Percentiles rank a stretch among this genome's conserved stretches.
These are phyloP conservation scores for Alouatta palliata DNA, from an alignment of 2,113 vertebrate species.

Conservation along the genomic window DNA sequence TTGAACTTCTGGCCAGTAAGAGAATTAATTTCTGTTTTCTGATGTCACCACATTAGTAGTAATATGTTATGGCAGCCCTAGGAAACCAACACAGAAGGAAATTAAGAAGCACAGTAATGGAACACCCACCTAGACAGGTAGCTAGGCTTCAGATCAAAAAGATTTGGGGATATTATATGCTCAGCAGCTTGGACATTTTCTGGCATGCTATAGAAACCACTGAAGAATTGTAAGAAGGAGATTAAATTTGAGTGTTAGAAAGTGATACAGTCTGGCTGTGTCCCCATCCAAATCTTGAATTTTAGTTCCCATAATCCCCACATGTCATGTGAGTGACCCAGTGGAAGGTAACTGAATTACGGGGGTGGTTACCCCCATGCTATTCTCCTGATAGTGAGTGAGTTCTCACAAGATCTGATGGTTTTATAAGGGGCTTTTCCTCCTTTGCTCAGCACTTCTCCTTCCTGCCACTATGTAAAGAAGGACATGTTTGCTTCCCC, in stretches of 20 bases:
- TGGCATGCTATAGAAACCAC: neutral
- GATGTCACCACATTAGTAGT: neutral
- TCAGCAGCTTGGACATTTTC: neutral
- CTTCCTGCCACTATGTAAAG: no score
- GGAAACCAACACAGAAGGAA: neutral
- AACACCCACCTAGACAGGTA: neutral
- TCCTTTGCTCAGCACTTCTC: no score
- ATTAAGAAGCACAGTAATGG: neutral
- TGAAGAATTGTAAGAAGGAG: neutral
- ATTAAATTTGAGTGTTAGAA: neutral
- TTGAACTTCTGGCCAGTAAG: neutral
- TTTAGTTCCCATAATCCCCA: no score
- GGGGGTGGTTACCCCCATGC: no score
- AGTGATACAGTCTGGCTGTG: neutral
- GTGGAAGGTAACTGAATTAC: no score
- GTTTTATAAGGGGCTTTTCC: no score
- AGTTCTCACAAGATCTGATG: no score
- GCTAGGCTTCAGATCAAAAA: neutral
- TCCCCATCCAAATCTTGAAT: no score
- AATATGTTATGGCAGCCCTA: neutral
- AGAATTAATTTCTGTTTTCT: neutral
- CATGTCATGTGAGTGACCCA: no score
- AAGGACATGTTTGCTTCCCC: no score
- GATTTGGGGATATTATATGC: neutral
- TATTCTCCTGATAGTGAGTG: no score